Evolutionary conservation across 2,113 vertebrate genomes (phyloP).

Genomic region (Leptobrachium leishanense): DNA sequence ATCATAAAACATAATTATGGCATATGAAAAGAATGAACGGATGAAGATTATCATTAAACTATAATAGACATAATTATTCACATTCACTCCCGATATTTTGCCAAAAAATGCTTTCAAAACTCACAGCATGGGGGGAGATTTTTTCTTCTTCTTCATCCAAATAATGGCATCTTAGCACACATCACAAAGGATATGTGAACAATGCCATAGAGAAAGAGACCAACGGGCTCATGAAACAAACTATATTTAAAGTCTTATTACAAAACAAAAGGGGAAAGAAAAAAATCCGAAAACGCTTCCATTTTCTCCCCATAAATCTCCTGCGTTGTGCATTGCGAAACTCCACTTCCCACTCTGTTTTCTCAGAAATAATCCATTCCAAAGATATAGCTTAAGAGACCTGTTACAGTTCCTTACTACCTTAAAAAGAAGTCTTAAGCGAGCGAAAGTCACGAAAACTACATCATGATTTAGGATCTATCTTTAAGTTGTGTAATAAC

Average conservation of each 20-base stretch:
- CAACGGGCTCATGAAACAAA: slow-evolving; percentile 16
- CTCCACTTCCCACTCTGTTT: not conserved
- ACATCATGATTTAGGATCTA: not conserved
- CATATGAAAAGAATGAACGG: too few species aligned
- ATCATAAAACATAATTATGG: too few species aligned
- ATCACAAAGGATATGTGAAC: slow-evolving; percentile 8
- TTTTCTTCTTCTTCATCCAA: not conserved
- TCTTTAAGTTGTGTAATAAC: not conserved
- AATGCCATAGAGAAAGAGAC: slow-evolving; percentile 16
- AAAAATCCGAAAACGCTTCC: slow-evolving; percentile 14
- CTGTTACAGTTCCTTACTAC: not conserved
- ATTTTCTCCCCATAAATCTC: not conserved
- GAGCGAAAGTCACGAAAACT: not conserved
- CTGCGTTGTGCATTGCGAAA: not conserved
- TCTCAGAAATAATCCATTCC: slow-evolving; percentile 5
- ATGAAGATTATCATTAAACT: not conserved
- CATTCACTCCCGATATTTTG: not conserved
- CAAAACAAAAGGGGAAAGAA: not conserved
- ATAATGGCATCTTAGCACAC: not conserved
- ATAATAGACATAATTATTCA: not conserved
- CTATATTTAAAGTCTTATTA: slow-evolving; percentile 22
- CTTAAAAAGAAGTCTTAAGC: not conserved
- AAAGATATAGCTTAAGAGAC: slow-evolving; percentile 2
- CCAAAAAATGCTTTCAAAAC: slow-evolving; percentile 4
- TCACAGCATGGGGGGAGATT: not conserved